Percentiles rank a stretch among this genome's conserved stretches.
phyloP scores from a whole-genome alignment of 1,140 invertebrate species.

The Drosophila ambigua region DNA sequence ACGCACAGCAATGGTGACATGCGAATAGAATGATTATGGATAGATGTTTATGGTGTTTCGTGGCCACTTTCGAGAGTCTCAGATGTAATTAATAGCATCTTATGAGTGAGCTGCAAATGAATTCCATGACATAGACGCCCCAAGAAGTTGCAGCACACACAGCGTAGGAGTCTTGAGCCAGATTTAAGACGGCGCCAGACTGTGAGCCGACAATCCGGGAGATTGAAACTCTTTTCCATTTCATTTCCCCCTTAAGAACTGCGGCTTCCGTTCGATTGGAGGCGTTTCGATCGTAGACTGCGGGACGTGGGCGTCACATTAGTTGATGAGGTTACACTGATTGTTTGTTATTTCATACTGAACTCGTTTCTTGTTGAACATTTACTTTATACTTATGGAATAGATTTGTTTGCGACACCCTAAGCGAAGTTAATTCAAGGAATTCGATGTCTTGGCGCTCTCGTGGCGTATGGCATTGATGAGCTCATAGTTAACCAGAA shows the following conservation, averaged over 20 bases:
- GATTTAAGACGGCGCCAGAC: slow-evolving; percentile 25
- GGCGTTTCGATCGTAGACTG: slow-evolving; percentile 49
- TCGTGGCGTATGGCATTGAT: slow-evolving; percentile 93
- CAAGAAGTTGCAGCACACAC: slow-evolving; percentile 31
- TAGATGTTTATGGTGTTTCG: slow-evolving; percentile 31
- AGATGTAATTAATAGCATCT: slow-evolving; percentile 75
- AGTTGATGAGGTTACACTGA: slow-evolving; percentile 15
- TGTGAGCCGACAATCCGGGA: slow-evolving; percentile 43
- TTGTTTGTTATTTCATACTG: slow-evolving; percentile 40
- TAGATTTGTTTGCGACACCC: slow-evolving; percentile 34
- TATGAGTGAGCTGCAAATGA: slow-evolving; percentile 67
- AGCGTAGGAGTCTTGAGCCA: slow-evolving; percentile 54
- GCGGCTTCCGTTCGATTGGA: slow-evolving; percentile 62
- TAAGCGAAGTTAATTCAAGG: slow-evolving; percentile 59
- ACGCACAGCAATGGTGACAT: slow-evolving; percentile 33
- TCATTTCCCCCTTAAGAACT: slow-evolving; percentile 17
- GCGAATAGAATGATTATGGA: slow-evolving; percentile 59
- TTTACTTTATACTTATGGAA: slow-evolving; percentile 60
- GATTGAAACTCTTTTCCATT: slow-evolving; percentile 9
- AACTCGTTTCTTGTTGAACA: slow-evolving; percentile 44
- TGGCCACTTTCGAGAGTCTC: slow-evolving; percentile 43
- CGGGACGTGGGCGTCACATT: slow-evolving; percentile 42
- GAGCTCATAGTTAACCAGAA: slow-evolving; percentile 96
- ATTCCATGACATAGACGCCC: slow-evolving; percentile 54
- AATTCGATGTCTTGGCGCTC: slow-evolving; percentile 88